phyloP scores from a whole-genome alignment of 1,140 invertebrate genomes.

The Calosoma granatense region DNA sequence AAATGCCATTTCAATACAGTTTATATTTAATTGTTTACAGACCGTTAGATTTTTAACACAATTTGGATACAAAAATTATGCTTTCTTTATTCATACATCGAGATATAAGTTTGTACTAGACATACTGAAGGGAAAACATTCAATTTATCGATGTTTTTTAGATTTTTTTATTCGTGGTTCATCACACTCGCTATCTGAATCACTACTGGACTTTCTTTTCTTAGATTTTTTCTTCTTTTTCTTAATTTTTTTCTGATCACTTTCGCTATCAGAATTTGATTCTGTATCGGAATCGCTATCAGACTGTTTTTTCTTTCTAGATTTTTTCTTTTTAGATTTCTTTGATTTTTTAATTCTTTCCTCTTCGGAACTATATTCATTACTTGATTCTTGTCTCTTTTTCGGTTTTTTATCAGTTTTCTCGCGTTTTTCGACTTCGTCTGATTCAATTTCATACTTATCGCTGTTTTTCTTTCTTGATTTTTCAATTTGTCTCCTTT shows the following conservation, averaged over 20 bases:
- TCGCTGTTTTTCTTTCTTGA: neutral
- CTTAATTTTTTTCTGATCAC: neutral
- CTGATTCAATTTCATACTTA: neutral
- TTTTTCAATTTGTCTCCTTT: no score
- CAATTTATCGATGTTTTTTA: neutral
- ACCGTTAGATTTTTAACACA: no score
- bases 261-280: neutral
- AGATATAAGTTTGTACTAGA: neutral
- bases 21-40: no score
- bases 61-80: neutral
- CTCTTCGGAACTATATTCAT: neutral
- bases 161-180: neutral
- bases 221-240: conserved; percentile 10
- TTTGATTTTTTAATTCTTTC: neutral
- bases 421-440: neutral
- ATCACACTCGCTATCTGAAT: conserved; percentile 1
- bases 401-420: neutral
- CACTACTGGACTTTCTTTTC: neutral
- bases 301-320: neutral
- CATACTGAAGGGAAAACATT: neutral
- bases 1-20: no score
- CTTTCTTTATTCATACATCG: neutral
- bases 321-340: conserved; percentile 1
- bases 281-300: neutral
- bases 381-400: neutral